Percentiles rank a stretch among this genome's conserved stretches.
Conservation (phyloP, 2,888 invertebrate genomes). For the Thumatha senex region DNA sequence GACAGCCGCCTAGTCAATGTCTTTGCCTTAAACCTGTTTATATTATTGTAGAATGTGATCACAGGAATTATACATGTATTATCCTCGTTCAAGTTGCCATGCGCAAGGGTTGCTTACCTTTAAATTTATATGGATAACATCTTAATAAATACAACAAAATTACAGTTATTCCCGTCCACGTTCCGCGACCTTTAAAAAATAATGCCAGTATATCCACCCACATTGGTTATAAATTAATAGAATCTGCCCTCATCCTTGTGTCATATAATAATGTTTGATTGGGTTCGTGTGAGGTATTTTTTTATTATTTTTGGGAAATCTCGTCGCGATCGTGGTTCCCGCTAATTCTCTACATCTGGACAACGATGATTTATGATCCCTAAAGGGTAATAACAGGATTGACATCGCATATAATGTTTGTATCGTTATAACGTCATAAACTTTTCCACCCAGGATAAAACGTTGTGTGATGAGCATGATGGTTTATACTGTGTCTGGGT, state of each 20-base stretch:
- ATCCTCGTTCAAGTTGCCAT: constrained; percentile 7
- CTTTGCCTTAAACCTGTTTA: not conserved
- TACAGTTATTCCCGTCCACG: constrained; percentile 62
- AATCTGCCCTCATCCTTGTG: constrained; percentile 76
- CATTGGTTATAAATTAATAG: constrained; percentile 83
- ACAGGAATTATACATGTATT: not conserved
- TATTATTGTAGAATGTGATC: not conserved
- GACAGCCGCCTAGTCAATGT: not conserved
- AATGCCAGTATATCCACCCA: constrained; percentile 81
- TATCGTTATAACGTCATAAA: constrained; percentile 19
- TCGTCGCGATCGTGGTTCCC: constrained; percentile 59
- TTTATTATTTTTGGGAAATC: constrained; percentile 71
- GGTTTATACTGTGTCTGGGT: too few species aligned
- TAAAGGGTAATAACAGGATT: constrained; percentile 55
- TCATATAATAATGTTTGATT: constrained; percentile 78
- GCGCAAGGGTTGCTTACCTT: constrained; percentile 15
- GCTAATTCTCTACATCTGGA: constrained; percentile 70
- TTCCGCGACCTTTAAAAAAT: constrained; percentile 66
- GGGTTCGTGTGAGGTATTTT: constrained; percentile 81
- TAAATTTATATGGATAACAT: constrained; percentile 49
- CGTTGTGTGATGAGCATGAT: too few species aligned
- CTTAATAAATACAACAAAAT: constrained; percentile 71
- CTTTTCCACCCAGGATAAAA: too few species aligned
- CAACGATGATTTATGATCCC: constrained; percentile 63
- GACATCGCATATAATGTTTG: constrained; percentile 32